Evolutionary conservation across 2,113 vertebrate species (phyloP).

Genomic region (Ctenodactylus gundi): DNA sequence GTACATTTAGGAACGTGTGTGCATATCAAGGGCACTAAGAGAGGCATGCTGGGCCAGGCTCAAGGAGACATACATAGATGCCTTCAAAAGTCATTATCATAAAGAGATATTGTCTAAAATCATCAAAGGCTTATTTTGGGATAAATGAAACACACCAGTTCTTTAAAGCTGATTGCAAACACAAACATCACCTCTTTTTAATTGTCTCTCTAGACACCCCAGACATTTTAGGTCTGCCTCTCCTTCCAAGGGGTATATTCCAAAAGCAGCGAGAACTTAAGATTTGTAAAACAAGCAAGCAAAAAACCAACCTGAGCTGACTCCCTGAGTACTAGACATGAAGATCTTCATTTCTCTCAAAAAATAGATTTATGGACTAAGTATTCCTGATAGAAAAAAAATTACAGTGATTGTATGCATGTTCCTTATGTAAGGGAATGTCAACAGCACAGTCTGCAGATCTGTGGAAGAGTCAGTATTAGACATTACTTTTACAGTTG

Average conservation of each 20-base stretch:
- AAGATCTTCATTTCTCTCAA: conserved; percentile 13
- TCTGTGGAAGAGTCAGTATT: background rate
- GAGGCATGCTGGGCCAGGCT: background rate
- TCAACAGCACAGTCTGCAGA: background rate
- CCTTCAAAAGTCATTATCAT: background rate
- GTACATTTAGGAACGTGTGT: background rate
- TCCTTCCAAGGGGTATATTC: conserved; percentile 22
- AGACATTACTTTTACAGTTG: background rate
- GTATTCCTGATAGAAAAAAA: background rate
- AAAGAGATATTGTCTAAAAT: conserved; percentile 20
- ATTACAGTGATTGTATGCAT: background rate
- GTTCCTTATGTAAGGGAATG: background rate
- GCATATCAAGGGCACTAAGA: background rate
- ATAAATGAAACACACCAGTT: conserved; percentile 40
- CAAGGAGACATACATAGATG: background rate
- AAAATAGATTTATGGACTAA: background rate
- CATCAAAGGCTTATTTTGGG: conserved; percentile 37
- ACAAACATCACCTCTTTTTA: conserved; percentile 33
- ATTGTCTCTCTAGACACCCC: background rate
- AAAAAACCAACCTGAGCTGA: too few relatives aligned
- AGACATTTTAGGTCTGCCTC: background rate
- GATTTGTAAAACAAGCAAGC: conserved; percentile 33
- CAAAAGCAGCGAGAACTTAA: conserved; percentile 3
- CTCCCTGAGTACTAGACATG: background rate
- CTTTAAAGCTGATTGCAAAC: conserved; percentile 28